These are phyloP conservation scores for Acyrthosiphon pisum DNA, from an alignment of 1,140 invertebrate species.

Conservation along the genomic window DNA sequence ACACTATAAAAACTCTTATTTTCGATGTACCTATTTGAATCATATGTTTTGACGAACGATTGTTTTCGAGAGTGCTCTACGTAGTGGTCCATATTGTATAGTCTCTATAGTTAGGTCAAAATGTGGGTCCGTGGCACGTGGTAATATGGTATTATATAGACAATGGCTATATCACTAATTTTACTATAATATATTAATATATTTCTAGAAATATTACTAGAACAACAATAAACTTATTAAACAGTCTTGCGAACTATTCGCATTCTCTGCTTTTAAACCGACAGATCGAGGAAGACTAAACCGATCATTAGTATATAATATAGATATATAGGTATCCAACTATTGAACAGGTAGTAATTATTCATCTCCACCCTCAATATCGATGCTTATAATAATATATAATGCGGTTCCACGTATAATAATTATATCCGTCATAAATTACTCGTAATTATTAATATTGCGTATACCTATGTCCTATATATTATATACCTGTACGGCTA, in stretches of 20 bases:
- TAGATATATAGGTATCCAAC: background rate
- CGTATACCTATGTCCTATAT: too few species aligned
- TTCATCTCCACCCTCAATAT: background rate
- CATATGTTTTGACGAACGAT: background rate
- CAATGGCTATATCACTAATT: background rate
- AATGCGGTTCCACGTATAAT: background rate
- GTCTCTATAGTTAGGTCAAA: background rate
- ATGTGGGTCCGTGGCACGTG: background rate
- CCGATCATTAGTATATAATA: too few species aligned
- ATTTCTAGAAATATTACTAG: too few species aligned
- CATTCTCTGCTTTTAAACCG: background rate
- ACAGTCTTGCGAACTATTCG: background rate
- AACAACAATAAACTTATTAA: background rate
- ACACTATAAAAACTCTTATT: background rate
- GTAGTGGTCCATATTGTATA: too few species aligned
- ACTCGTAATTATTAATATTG: background rate
- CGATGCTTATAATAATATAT: background rate
- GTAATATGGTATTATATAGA: too few species aligned
- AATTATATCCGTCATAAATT: background rate
- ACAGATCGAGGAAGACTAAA: background rate
- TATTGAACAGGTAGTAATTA: background rate
- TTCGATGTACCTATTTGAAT: background rate
- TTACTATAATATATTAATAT: background rate
- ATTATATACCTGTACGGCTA: background rate
- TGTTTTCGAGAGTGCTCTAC: background rate